These are phyloP conservation scores for Drosophila imparisetae DNA, from an alignment of 2,888 invertebrate species.

Conservation along the genomic window DNA sequence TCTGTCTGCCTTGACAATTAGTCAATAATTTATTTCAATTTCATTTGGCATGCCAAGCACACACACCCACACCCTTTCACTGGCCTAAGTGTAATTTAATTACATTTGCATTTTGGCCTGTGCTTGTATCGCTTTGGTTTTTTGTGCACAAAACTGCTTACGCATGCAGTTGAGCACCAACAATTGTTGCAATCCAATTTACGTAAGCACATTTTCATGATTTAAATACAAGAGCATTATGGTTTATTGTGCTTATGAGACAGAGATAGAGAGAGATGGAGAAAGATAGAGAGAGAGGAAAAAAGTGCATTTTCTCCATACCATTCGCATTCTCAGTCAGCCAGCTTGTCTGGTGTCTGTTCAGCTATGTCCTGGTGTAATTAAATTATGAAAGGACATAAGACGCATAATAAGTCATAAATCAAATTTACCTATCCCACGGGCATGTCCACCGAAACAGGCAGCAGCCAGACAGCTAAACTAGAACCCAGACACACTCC, in stretches of 20 bases:
- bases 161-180: conserved; percentile 54
- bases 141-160: conserved; percentile 65
- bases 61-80: conserved; percentile 9
- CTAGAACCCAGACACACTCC: conserved; percentile 37
- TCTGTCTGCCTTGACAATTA: conserved; percentile 78
- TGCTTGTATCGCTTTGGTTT: conserved; percentile 47
- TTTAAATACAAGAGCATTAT: conserved; percentile 75
- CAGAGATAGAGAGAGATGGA: background rate
- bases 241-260: conserved; percentile 39
- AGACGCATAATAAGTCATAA: conserved; percentile 84
- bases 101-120: conserved; percentile 65
- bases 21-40: conserved; percentile 83
- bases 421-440: conserved; percentile 82
- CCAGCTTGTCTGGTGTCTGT: conserved; percentile 33
- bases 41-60: conserved; percentile 74
- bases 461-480: conserved; percentile 38
- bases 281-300: conserved; percentile 6
- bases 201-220: conserved; percentile 77
- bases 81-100: conserved; percentile 73
- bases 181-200: conserved; percentile 76
- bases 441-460: conserved; percentile 42
- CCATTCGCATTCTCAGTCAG: conserved; percentile 46
- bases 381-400: conserved; percentile 84
- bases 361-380: conserved; percentile 73
- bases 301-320: conserved; percentile 45